Conservation (phyloP, 2,888 invertebrate genomes). For the Junonia oenone region DNA sequence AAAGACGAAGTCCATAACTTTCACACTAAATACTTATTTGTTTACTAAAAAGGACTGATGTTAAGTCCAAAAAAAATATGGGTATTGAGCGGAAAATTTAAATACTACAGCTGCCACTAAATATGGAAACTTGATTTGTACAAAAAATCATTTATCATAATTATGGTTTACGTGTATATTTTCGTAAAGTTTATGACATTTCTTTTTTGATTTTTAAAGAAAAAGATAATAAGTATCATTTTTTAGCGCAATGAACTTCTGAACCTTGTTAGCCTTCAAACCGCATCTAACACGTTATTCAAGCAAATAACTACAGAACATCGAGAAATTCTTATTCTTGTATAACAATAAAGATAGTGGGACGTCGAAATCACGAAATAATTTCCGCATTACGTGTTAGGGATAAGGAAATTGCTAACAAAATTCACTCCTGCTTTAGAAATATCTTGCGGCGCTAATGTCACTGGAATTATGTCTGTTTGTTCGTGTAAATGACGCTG, state of each 20-base stretch:
- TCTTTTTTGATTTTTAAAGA: background rate
- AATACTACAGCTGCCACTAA: too few species aligned
- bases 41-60: too few species aligned
- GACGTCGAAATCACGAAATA: slow-evolving; percentile 34
- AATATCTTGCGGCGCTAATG: slow-evolving; percentile 28
- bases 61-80: too few species aligned
- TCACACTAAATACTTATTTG: too few species aligned
- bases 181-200: background rate
- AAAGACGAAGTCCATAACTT: too few species aligned
- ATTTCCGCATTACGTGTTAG: slow-evolving; percentile 36
- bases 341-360: slow-evolving; percentile 38
- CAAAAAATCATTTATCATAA: background rate
- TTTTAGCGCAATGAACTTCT: background rate
- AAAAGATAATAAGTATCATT: background rate
- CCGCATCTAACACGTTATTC: slow-evolving; percentile 28
- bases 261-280: slow-evolving; percentile 14
- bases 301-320: slow-evolving; percentile 30
- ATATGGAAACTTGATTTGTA: background rate
- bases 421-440: slow-evolving; percentile 29
- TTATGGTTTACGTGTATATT: background rate
- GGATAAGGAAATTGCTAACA: slow-evolving; percentile 30
- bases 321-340: slow-evolving; percentile 35
- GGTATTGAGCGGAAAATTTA: too few species aligned
- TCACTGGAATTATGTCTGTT: slow-evolving; percentile 28
- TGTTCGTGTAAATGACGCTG: slow-evolving; percentile 21